phyloP scores from a whole-genome alignment of 2,797 vertebrate species.

The Diplodus puntazzo region DNA sequence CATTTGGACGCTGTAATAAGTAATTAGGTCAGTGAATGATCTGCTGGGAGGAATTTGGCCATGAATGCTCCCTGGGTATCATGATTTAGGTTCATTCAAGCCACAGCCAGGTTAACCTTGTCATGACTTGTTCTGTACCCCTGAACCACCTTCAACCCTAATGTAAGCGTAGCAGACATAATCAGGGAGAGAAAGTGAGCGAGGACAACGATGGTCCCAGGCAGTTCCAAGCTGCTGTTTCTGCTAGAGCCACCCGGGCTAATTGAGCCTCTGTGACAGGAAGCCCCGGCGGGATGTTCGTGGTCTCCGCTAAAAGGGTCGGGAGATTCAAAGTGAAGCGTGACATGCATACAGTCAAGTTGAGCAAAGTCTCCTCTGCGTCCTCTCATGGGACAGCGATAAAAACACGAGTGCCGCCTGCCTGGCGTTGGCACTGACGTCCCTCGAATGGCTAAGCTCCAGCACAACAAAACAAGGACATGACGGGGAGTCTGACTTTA shows the following conservation, averaged over 20 bases:
- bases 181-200: constrained; percentile 17
- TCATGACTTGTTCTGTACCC: constrained; percentile 27
- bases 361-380: constrained; percentile 30
- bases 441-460: constrained; percentile 1
- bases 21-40: constrained; percentile 38
- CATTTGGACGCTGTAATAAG: background rate
- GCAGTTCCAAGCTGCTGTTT: constrained; percentile 54
- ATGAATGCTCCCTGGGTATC: background rate
- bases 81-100: background rate
- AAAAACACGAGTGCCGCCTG: constrained; percentile 48
- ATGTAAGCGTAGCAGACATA: constrained; percentile 24
- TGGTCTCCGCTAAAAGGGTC: constrained; percentile 71
- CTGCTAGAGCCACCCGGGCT: constrained; percentile 61
- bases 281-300: constrained; percentile 49
- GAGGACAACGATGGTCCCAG: constrained; percentile 50
- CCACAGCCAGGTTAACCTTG: constrained; percentile 9
- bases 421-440: constrained; percentile 14
- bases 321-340: constrained; percentile 69
- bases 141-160: constrained; percentile 22
- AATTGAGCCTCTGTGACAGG: constrained; percentile 74
- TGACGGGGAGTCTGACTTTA: background rate
- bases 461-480: constrained; percentile 1
- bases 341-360: constrained; percentile 43
- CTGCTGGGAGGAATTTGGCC: constrained; percentile 10
- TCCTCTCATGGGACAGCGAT: constrained; percentile 55